Conservation (phyloP, 2,888 invertebrate species). For the Coelopa pilipes region DNA sequence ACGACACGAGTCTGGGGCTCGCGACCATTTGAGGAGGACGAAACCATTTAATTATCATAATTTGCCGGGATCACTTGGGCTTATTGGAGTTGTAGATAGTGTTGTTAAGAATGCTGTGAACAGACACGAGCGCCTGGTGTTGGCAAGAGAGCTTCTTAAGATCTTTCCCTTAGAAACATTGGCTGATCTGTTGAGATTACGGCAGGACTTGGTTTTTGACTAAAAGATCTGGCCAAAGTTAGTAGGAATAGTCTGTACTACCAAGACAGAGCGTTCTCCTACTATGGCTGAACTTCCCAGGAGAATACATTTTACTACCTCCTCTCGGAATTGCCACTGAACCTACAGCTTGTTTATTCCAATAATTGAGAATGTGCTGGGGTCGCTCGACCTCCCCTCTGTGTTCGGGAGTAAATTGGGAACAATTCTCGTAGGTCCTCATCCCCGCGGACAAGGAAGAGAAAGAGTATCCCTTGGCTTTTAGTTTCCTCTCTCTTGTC, state of each 20-base stretch:
- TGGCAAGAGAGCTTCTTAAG: not conserved
- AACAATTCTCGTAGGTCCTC: no score
- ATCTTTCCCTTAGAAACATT: not conserved
- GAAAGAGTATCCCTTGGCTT: not conserved
- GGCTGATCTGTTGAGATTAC: not conserved
- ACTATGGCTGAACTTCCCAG: no score
- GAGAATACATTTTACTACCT: no score
- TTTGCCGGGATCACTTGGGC: not conserved
- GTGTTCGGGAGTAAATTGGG: no score
- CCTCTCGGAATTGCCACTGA: no score
- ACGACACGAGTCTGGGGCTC: no score
- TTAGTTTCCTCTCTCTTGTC: not conserved
- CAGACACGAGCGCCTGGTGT: not conserved
- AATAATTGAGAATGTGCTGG: no score
- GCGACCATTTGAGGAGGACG: not conserved
- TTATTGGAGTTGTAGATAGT: not conserved
- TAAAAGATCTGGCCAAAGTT: not conserved
- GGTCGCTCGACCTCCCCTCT: no score
- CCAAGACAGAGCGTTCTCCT: no score
- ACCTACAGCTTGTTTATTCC: no score
- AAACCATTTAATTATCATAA: conserved; percentile 34
- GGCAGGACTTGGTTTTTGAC: not conserved
- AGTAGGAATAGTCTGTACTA: no score
- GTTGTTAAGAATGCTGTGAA: not conserved
- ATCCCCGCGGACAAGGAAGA: no score